These are phyloP conservation scores for Stegastes partitus DNA, from an alignment of 2,113 vertebrate genomes.

Conservation along the genomic window DNA sequence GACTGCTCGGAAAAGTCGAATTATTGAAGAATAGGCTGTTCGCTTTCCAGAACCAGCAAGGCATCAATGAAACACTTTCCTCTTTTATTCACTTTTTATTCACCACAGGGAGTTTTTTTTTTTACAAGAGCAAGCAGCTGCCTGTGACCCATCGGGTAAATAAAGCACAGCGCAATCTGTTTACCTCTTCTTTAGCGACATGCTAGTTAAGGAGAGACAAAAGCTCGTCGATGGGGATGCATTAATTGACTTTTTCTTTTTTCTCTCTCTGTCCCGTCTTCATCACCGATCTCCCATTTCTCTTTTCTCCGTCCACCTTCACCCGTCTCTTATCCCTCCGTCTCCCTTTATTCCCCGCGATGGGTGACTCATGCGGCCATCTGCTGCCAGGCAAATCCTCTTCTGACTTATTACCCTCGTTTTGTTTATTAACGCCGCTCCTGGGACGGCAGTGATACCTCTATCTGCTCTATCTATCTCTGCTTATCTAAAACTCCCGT, in stretches of 20 bases:
- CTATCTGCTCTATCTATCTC: conserved; percentile 29
- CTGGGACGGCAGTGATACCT: conserved; percentile 49
- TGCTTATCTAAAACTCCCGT: conserved; percentile 8
- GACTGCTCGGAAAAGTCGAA: neutral
- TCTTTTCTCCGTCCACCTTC: conserved; percentile 22
- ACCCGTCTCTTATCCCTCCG: conserved; percentile 19
- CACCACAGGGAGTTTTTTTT: neutral
- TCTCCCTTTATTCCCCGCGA: conserved; percentile 45
- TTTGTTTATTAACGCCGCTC: conserved; percentile 72
- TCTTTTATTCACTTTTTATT: neutral
- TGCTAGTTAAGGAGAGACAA: conserved; percentile 1
- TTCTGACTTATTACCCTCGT: conserved; percentile 70
- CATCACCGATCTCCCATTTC: conserved; percentile 8
- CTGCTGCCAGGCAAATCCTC: conserved; percentile 74
- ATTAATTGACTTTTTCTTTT: neutral
- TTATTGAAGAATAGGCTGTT: neutral
- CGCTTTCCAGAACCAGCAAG: neutral
- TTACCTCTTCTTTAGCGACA: neutral
- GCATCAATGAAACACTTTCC: conserved; percentile 5
- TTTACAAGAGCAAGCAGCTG: neutral
- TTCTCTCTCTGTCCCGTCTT: neutral
- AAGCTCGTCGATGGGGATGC: conserved; percentile 8
- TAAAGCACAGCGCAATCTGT: conserved; percentile 14
- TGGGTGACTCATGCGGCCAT: conserved; percentile 73
- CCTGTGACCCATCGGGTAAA: conserved; percentile 5